phyloP scores from a whole-genome alignment of 35 echinoderm and acorn worm genomes.

The Hemicentrotus pulcherrimus region DNA sequence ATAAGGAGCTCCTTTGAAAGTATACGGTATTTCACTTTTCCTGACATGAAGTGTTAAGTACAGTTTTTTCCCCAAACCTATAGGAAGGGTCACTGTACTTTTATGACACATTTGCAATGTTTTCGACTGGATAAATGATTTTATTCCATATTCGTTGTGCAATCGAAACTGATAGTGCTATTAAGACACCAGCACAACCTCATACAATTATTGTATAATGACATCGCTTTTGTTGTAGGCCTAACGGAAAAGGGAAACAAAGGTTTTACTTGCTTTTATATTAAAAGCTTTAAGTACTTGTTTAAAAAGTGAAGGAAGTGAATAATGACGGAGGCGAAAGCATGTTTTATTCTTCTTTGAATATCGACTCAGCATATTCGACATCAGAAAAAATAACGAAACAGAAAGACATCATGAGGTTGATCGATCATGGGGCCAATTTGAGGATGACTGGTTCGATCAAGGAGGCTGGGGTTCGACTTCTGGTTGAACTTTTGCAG shows the following conservation, averaged over 20 bases:
- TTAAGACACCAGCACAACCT: no score
- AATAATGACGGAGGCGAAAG: not conserved
- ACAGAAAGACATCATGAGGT: not conserved
- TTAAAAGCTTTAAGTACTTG: not conserved
- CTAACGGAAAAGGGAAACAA: no score
- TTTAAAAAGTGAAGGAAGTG: not conserved
- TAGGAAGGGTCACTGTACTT: not conserved
- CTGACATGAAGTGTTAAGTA: not conserved
- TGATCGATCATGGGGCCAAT: not conserved
- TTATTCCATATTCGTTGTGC: no score
- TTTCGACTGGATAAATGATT: not conserved
- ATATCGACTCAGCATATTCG: not conserved
- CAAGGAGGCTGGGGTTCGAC: not conserved
- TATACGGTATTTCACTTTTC: not conserved
- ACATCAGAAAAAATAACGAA: no score
- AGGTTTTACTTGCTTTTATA: no score
- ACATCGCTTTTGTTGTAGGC: no score
- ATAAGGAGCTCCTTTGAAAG: not conserved
- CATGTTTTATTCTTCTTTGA: not conserved
- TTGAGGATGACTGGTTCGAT: not conserved
- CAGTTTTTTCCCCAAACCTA: not conserved
- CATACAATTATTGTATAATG: no score
- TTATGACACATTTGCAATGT: not conserved
- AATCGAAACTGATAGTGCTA: no score
- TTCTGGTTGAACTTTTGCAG: not conserved